Conservation (phyloP, 2,113 vertebrate genomes). For the Gymnogyps californianus region DNA sequence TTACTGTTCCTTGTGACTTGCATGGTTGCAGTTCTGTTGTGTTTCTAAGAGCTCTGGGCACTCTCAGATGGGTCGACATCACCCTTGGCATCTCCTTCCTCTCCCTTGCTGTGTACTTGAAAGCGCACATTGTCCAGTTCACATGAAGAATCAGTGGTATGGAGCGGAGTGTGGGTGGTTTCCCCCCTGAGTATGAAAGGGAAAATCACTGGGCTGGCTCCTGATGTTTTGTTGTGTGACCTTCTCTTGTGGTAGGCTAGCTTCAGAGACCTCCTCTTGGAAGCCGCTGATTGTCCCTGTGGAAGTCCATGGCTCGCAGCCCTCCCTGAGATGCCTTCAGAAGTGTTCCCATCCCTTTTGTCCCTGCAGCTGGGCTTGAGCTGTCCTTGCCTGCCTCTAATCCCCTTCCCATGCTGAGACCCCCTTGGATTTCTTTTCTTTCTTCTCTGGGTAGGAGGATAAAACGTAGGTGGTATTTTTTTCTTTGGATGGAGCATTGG, state of each 20-base stretch:
- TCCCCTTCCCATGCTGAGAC: not conserved
- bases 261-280: not conserved
- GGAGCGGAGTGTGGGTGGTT: not conserved
- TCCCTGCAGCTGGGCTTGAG: not conserved
- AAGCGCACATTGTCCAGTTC: not conserved
- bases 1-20: not conserved
- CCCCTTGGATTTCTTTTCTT: not conserved
- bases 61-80: not conserved
- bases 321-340: not conserved
- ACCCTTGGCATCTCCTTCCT: not conserved
- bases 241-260: not conserved
- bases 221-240: not conserved
- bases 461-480: not conserved
- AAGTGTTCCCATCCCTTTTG: not conserved
- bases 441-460: not conserved
- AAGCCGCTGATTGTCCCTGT: not conserved
- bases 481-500: not conserved
- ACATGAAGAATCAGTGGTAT: not conserved
- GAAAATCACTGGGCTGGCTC: not conserved
- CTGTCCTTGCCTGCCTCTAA: not conserved
- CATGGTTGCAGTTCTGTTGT: not conserved
- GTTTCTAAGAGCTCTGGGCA: not conserved
- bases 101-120: not conserved
- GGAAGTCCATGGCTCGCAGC: not conserved
- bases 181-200: not conserved